Evolutionary conservation across 2,797 vertebrate genomes (phyloP).

Genomic region (Poliocrania exsul): DNA sequence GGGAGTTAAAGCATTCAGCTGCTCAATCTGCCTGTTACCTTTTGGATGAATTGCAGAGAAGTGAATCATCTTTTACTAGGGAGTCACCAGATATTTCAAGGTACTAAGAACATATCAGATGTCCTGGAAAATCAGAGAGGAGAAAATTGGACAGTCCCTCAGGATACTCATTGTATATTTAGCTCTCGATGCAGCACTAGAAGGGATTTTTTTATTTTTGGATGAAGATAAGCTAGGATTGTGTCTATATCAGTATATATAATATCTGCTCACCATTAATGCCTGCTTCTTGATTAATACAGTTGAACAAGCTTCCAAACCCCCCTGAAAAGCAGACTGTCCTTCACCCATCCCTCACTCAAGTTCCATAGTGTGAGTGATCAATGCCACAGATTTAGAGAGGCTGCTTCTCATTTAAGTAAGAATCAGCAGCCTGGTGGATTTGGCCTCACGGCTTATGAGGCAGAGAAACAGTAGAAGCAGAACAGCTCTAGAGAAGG

Average conservation of each 20-base stretch:
- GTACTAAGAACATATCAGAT: neutral
- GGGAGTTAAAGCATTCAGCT: neutral
- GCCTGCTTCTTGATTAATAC: neutral
- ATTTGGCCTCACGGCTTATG: neutral
- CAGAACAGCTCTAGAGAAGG: neutral
- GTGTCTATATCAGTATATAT: neutral
- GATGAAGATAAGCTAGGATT: neutral
- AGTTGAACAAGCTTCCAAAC: neutral
- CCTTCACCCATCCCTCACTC: neutral
- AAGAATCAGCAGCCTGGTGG: neutral
- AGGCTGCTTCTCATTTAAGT: neutral
- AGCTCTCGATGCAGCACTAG: neutral
- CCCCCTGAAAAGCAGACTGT: neutral
- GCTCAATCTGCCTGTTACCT: neutral
- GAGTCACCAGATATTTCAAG: neutral
- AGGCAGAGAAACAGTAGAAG: neutral
- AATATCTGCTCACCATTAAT: neutral
- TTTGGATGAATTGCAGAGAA: neutral
- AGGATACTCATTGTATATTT: neutral
- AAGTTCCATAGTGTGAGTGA: rapidly evolving
- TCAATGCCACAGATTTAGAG: neutral
- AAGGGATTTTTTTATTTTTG: neutral
- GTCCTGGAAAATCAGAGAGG: neutral
- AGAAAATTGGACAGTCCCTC: neutral
- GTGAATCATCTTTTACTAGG: neutral